A percentile compares a stretch with the other conserved stretches of the same genome.
These are phyloP conservation scores for Argyresthia albistria DNA, from an alignment of 2,888 invertebrate species.

Conservation along the genomic window DNA sequence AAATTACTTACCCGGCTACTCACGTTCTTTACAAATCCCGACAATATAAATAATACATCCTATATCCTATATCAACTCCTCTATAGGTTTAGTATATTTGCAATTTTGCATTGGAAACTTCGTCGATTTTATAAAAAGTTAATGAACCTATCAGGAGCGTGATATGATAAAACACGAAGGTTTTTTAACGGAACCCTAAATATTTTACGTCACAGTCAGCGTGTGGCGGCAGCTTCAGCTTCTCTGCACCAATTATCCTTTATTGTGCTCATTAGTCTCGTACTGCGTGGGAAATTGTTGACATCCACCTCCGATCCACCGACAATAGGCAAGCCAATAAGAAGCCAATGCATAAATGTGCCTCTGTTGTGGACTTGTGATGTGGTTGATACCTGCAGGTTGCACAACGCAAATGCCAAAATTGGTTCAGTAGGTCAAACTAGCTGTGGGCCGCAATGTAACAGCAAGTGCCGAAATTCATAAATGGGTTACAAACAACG, in stretches of 20 bases:
- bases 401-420: not conserved
- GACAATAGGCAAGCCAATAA: not conserved
- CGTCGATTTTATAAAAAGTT: no score
- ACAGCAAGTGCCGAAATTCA: conserved; percentile 3
- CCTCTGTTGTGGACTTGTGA: no score
- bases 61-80: no score
- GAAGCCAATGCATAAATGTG: not conserved
- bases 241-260: conserved; percentile 21
- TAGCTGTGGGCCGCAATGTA: not conserved
- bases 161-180: no score
- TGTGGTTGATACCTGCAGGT: not conserved
- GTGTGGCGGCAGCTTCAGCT: conserved; percentile 10
- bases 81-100: no score
- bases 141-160: no score
- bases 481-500: not conserved
- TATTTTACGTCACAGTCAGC: not conserved
- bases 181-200: no score
- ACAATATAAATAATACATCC: no score
- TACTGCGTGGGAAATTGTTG: conserved; percentile 20
- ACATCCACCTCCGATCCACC: conserved; percentile 10
- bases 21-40: no score
- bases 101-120: no score
- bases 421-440: conserved; percentile 7
- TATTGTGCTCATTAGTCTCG: conserved; percentile 22
- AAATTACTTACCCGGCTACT: no score